Evolutionary conservation across 2,113 vertebrate species (phyloP).

Genomic region (Chloropsis hardwickii): DNA sequence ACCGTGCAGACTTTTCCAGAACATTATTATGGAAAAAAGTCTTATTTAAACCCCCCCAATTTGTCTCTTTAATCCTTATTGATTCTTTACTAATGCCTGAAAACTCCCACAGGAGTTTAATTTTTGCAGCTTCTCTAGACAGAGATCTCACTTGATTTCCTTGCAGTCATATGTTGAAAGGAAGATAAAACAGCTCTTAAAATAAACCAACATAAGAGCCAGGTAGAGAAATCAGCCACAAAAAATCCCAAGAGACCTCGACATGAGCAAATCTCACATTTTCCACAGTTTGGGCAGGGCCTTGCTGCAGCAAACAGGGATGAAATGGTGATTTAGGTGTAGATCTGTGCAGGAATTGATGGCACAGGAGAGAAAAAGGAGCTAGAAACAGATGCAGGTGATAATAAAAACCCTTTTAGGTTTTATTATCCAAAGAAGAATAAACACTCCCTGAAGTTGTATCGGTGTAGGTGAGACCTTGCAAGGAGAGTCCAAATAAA

Average conservation of each 20-base stretch:
- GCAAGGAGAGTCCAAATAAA: not conserved
- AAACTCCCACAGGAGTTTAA: not conserved
- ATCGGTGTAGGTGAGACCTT: not conserved
- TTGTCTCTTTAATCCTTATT: not conserved
- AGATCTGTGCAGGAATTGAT: not conserved
- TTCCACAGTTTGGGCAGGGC: accelerated
- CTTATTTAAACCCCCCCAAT: accelerated
- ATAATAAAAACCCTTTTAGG: too few relatives aligned
- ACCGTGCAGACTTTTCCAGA: accelerated
- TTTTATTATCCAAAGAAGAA: not conserved
- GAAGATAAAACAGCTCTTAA: not conserved
- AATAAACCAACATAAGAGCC: not conserved
- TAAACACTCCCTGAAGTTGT: accelerated
- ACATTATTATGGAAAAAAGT: not conserved
- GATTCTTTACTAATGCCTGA: not conserved
- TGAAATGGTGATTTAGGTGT: not conserved
- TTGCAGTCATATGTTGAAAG: not conserved
- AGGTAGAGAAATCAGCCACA: accelerated
- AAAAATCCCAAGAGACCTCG: not conserved
- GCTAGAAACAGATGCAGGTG: not conserved
- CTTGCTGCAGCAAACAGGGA: not conserved
- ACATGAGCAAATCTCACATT: accelerated
- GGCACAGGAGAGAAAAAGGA: not conserved
- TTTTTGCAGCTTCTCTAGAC: not conserved
- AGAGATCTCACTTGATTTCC: not conserved